A percentile compares a stretch with the other conserved stretches of the same genome.
These are phyloP conservation scores for Onthophagus taurus DNA, from an alignment of 1,140 invertebrate genomes.

Conservation along the genomic window DNA sequence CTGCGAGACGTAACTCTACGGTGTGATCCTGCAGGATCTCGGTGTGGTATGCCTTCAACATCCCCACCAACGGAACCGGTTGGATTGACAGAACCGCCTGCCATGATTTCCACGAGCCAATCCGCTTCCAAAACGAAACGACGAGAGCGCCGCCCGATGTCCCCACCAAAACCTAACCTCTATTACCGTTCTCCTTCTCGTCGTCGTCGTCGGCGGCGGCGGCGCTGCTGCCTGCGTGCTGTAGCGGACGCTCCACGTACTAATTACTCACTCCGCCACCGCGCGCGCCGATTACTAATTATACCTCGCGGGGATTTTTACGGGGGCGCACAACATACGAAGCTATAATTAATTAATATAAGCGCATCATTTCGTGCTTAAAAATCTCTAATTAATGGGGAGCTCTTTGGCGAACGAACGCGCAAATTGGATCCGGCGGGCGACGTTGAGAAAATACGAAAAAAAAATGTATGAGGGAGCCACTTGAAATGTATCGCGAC, in stretches of 20 bases:
- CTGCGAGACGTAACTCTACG: constrained; percentile 29
- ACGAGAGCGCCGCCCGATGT: constrained; percentile 13
- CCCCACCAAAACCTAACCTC: too few species aligned
- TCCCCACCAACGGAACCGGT: constrained; percentile 25
- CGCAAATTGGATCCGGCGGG: constrained; percentile 9
- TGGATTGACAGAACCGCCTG: constrained; percentile 37
- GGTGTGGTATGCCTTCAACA: constrained; percentile 24
- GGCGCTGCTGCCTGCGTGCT: constrained; percentile 8
- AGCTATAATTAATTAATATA: constrained; percentile 38
- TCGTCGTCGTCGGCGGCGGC: too few species aligned
- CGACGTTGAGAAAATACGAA: constrained; percentile 6
- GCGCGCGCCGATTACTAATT: constrained; percentile 39
- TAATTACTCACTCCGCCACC: too few species aligned
- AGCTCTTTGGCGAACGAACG: constrained; percentile 10
- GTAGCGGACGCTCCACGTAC: constrained; percentile 22
- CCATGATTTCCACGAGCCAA: constrained; percentile 31
- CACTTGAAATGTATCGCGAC: constrained; percentile 4
- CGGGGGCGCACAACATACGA: constrained; percentile 27
- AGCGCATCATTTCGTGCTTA: constrained; percentile 34
- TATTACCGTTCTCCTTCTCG: too few species aligned
- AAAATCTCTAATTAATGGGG: constrained; percentile 35
- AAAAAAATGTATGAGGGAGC: constrained; percentile 8
- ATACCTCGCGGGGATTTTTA: constrained; percentile 39
- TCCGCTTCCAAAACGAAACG: too few species aligned
- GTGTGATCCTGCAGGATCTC: constrained; percentile 27